Conservation (phyloP, 2,888 invertebrate genomes). For the Drosophila conformis region DNA sequence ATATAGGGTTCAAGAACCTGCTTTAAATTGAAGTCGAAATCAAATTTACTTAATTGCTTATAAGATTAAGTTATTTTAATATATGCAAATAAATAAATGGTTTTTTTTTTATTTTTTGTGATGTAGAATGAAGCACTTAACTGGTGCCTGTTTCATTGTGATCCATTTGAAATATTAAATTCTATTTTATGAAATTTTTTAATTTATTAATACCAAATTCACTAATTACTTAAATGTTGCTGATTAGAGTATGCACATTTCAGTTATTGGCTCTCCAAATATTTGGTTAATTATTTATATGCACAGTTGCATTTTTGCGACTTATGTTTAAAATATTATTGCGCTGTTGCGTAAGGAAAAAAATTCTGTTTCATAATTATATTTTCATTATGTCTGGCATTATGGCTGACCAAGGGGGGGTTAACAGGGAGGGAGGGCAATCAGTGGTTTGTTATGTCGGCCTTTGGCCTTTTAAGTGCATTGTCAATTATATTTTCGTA, state of each 20-base stretch:
- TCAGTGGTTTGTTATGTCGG: conserved; percentile 24
- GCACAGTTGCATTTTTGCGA: conserved; percentile 30
- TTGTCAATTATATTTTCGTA: conserved; percentile 48
- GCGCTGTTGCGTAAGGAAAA: conserved; percentile 47
- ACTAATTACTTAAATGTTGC: background rate
- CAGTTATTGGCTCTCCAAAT: background rate
- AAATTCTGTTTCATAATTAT: conserved; percentile 55
- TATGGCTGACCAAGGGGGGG: background rate
- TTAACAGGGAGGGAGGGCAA: background rate
- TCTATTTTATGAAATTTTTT: background rate
- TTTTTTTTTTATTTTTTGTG: background rate
- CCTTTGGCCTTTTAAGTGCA: conserved; percentile 47
- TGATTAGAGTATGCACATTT: conserved; percentile 2
- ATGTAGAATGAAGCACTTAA: background rate
- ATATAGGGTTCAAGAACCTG: background rate
- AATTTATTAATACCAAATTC: background rate
- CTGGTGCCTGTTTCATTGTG: background rate
- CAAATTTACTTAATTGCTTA: background rate
- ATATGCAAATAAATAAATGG: background rate
- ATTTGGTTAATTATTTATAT: conserved; percentile 27
- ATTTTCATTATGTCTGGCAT: conserved; percentile 55
- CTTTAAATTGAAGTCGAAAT: background rate
- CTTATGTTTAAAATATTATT: conserved; percentile 40
- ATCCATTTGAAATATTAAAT: background rate
- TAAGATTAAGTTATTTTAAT: background rate